These are phyloP conservation scores for Eretmochelys imbricata DNA, from an alignment of 2,113 vertebrate species.

Conservation along the genomic window DNA sequence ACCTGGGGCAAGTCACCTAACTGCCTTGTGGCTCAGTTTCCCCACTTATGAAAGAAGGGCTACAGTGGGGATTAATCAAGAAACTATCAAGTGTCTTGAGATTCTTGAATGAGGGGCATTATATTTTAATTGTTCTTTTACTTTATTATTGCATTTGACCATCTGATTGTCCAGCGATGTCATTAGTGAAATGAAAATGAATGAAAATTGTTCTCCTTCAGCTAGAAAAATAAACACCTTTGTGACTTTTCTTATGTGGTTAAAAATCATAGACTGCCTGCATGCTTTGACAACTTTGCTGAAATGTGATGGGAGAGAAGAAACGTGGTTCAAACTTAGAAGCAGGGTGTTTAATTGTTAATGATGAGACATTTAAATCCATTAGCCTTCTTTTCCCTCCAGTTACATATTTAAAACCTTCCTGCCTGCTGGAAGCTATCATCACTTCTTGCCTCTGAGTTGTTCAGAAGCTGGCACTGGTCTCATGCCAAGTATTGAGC, in stretches of 20 bases:
- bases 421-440: not conserved
- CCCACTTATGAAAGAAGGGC: not conserved
- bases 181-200: not conserved
- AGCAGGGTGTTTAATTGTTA: not conserved
- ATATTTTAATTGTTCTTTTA: not conserved
- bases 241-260: not conserved
- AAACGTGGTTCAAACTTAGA: not conserved
- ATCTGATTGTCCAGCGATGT: not conserved
- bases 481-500: not conserved
- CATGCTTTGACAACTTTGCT: not conserved
- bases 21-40: not conserved
- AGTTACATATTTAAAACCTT: not conserved
- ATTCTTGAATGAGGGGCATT: not conserved
- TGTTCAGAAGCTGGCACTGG: not conserved
- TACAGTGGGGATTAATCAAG: not conserved
- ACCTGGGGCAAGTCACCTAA: not conserved
- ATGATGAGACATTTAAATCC: not conserved
- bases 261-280: not conserved
- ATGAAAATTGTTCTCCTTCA: not conserved
- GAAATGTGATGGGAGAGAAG: not conserved
- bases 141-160: not conserved
- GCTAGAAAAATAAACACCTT: not conserved
- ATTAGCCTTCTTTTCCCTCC: constrained; percentile 10
- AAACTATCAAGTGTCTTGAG: not conserved
- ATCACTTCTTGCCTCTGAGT: not conserved